Base-by-base conservation (phyloP, 2,888 invertebrate species). In the Drosophila merina region DNA sequence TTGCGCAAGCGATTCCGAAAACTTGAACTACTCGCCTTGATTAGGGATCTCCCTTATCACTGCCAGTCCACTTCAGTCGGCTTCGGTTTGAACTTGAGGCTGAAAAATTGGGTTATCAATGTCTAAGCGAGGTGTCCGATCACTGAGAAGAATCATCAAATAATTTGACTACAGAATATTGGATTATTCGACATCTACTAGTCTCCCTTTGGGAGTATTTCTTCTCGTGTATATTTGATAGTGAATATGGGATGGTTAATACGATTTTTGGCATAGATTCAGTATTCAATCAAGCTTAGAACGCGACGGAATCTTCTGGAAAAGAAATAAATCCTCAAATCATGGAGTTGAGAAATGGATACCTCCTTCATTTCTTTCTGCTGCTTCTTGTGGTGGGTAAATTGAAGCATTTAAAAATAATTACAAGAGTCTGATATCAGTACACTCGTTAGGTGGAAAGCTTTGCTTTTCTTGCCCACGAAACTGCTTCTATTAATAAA, bases 31-130 rank as follows among this genome's bases (percentile, higher is more conserved):
- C 10, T 9, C 30, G 20, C 42, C 44, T 47, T 54, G 55, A 57
- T 51, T 50, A 72, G 72, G 60, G 42, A 26, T 8, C 8, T 9
- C 7, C n/a, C 50, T 70, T 64, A 70, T 70, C 69, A 55, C 44
- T 2, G 7, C 14, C 28, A 5, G 7, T 2, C 14, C 12, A 4
- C 33, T 66, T 50, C 20, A 20, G 31, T 44, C 33, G 58, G 45
- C 36, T 10, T n/a, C n/a, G 9, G 8, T 38, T 9, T 78, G 68
- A 87, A 78, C 76, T 66, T 75, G 63, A 44, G 54, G 30, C 57
- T 42, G 10, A 45, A 79, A 38, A 86, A 70, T 33, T 54, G 72
- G 71, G 72, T 86, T 86, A 82, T 88, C 86, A 72, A 20, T 49
- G 5, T 6, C 7, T 31, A 9, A 26, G 25, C 33, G 10, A 25